phyloP scores from a whole-genome alignment of 2,113 vertebrate genomes.

The Tachuris rubrigastra region DNA sequence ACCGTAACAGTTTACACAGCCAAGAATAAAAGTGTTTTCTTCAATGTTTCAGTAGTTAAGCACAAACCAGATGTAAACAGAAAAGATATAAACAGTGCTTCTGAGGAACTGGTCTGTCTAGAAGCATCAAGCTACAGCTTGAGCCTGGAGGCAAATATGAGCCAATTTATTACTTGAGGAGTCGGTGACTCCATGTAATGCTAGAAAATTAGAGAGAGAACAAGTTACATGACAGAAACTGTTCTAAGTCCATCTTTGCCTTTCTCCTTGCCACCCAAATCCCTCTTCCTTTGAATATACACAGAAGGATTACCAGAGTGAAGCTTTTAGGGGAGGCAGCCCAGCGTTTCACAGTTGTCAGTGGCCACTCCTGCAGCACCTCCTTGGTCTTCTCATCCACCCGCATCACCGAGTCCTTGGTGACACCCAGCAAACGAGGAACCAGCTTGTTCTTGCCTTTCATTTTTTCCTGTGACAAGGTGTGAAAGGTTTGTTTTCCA shows the following conservation, averaged over 20 bases:
- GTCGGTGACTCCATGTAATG: neutral
- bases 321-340: conserved; percentile 99
- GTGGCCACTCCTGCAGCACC: conserved; percentile 96
- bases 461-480: conserved; percentile 91
- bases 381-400: conserved; percentile 99
- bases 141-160: neutral
- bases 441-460: conserved; percentile 98
- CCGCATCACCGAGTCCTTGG: conserved; percentile 98
- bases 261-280: neutral
- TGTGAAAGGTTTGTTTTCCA: neutral
- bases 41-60: neutral
- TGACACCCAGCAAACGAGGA: conserved; percentile 93
- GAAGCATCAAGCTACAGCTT: neutral
- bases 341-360: conserved; percentile 99
- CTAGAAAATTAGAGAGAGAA: neutral
- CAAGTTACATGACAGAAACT: neutral
- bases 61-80: neutral
- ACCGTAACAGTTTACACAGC: neutral
- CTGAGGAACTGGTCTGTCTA: neutral
- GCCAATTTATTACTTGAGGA: neutral
- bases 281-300: neutral
- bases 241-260: neutral
- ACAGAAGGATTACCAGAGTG: conserved; percentile 85
- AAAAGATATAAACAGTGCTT: neutral
- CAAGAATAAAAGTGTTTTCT: neutral